Percentiles rank a stretch among this genome's conserved stretches.
Conservation (phyloP, 2,888 invertebrate genomes). For the Elmis aenea region DNA sequence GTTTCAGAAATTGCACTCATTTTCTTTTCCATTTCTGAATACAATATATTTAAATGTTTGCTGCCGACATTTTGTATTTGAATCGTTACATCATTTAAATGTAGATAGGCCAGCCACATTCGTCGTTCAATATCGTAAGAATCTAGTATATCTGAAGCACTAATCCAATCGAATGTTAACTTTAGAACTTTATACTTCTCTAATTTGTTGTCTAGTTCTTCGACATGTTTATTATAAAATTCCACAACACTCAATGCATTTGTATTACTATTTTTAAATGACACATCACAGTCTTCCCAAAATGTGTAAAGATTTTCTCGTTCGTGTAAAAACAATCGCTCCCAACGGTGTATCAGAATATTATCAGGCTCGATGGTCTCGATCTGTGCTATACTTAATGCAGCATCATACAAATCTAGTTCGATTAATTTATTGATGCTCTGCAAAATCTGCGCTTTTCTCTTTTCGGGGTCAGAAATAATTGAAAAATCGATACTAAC, state of each 20-base stretch:
- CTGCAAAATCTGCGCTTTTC: constrained; percentile 49
- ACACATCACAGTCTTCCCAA: constrained; percentile 58
- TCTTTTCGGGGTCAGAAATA: constrained; percentile 33
- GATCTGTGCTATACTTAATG: constrained; percentile 55
- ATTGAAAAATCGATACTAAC: constrained; percentile 51
- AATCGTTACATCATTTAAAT: constrained; percentile 15
- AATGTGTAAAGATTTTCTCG: constrained; percentile 49
- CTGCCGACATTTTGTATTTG: constrained; percentile 2
- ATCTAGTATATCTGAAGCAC: constrained; percentile 29
- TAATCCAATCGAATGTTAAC: constrained; percentile 40
- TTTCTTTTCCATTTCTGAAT: constrained; percentile 12
- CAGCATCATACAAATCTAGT: constrained; percentile 52
- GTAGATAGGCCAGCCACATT: constrained; percentile 37
- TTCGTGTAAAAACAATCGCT: constrained; percentile 49
- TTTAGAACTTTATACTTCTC: constrained; percentile 51
- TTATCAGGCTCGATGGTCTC: constrained; percentile 50
- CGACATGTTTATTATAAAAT: constrained; percentile 57
- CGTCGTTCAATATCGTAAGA: constrained; percentile 36
- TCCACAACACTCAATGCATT: constrained; percentile 58
- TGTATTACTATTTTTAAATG: constrained; percentile 57
- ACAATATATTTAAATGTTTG: constrained; percentile 3
- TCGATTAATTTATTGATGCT: constrained; percentile 53
- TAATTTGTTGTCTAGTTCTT: constrained; percentile 45
- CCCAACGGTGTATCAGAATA: constrained; percentile 55
- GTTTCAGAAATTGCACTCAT: too few relatives aligned